These are phyloP conservation scores for Sesia bembeciformis DNA, from an alignment of 2,888 invertebrate genomes.

Conservation along the genomic window DNA sequence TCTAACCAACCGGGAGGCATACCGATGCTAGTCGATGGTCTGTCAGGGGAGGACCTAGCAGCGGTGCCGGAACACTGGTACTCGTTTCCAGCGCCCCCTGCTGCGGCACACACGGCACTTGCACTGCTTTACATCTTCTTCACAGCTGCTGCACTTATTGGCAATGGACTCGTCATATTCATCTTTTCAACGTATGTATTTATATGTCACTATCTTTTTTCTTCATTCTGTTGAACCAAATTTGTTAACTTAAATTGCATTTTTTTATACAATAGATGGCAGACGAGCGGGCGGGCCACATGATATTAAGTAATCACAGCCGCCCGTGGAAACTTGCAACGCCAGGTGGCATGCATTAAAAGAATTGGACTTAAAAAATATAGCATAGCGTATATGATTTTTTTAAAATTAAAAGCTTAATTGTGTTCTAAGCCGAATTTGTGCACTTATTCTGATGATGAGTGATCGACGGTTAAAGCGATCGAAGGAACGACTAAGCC, in stretches of 20 bases:
- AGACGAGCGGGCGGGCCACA: neutral
- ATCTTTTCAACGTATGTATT: constrained; percentile 83
- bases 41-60: constrained; percentile 82
- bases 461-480: too few species aligned
- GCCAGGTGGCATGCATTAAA: too few species aligned
- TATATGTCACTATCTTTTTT: neutral
- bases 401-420: too few species aligned
- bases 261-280: neutral
- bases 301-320: neutral
- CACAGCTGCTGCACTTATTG: constrained; percentile 80
- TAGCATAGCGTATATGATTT: too few species aligned
- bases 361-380: too few species aligned
- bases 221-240: neutral
- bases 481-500: too few species aligned
- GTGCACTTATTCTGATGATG: too few species aligned
- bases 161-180: constrained; percentile 91
- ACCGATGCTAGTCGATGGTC: constrained; percentile 81
- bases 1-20: constrained; percentile 31
- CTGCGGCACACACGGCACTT: constrained; percentile 85
- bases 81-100: constrained; percentile 84
- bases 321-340: too few species aligned
- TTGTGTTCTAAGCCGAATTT: too few species aligned
- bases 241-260: neutral
- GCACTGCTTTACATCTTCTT: constrained; percentile 85
- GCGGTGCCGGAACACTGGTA: constrained; percentile 90